phyloP scores from a whole-genome alignment of 2,888 invertebrate genomes.

The Macrophya alboannulata region DNA sequence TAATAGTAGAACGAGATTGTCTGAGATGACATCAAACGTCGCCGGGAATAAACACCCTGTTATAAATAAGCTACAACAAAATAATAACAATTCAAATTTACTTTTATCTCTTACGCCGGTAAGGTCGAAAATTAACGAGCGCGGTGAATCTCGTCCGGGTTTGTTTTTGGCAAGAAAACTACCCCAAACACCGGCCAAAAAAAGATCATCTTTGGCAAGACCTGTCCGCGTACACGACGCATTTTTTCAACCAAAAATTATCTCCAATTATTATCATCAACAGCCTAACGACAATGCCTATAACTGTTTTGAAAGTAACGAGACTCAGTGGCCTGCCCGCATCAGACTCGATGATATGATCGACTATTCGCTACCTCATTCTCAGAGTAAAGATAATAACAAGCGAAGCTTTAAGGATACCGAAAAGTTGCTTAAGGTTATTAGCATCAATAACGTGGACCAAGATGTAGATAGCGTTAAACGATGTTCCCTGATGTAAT shows the following conservation, averaged over 20 bases:
- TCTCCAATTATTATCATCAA: conserved; percentile 48
- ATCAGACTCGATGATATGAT: conserved; percentile 76
- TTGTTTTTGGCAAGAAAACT: conserved; percentile 16
- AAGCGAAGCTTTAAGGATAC: conserved; percentile 73
- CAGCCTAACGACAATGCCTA: conserved; percentile 51
- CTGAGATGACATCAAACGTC: background rate
- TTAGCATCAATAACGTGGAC: conserved; percentile 78
- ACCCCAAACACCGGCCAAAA: conserved; percentile 71
- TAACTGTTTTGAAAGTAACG: conserved; percentile 38
- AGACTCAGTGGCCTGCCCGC: conserved; percentile 68
- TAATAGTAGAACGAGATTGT: background rate
- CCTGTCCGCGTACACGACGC: conserved; percentile 76
- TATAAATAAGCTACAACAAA: conserved; percentile 68
- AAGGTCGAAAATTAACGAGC: background rate
- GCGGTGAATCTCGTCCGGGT: background rate
- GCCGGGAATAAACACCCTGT: conserved; percentile 65
- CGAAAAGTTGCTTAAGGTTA: conserved; percentile 77
- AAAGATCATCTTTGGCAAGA: conserved; percentile 75
- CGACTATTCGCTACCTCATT: conserved; percentile 72
- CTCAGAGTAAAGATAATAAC: conserved; percentile 66
- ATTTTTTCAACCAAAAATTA: conserved; percentile 68
- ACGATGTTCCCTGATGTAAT: conserved; percentile 77
- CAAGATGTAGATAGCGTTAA: conserved; percentile 78
- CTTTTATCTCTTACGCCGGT: background rate
- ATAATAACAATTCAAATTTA: conserved; percentile 44